These are phyloP conservation scores for Villa cingulata DNA, from an alignment of 2,888 invertebrate species.

Conservation along the genomic window DNA sequence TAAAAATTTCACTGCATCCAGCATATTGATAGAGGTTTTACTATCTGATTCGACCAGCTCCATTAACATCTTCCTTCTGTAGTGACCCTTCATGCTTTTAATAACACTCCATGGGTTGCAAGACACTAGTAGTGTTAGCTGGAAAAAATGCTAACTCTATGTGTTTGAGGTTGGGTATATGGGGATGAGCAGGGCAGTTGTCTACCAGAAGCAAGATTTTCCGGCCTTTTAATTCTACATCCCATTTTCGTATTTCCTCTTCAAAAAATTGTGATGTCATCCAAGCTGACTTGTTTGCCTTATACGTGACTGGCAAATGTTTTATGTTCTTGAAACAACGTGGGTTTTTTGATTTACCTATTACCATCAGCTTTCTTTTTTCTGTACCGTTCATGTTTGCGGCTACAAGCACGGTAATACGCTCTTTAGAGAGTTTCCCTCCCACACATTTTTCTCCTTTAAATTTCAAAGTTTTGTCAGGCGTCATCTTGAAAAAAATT, in stretches of 20 bases:
- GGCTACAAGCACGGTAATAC: slow-evolving; percentile 17
- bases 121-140: no score
- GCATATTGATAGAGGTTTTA: no score
- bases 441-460: slow-evolving; percentile 15
- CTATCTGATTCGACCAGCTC: no score
- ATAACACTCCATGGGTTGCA: no score
- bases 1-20: no score
- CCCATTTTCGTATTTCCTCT: slow-evolving; percentile 7
- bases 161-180: slow-evolving; percentile 10
- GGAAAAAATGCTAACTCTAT: no score
- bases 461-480: not conserved
- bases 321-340: slow-evolving; percentile 16
- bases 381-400: slow-evolving; percentile 18
- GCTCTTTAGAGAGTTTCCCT: slow-evolving; percentile 16
- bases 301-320: not conserved
- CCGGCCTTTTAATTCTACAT: slow-evolving; percentile 13
- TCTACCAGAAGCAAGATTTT: slow-evolving; percentile 19
- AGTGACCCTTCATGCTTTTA: no score
- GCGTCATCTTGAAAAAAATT: slow-evolving; percentile 2
- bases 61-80: no score
- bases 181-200: slow-evolving; percentile 14
- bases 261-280: slow-evolving; percentile 11
- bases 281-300: slow-evolving; percentile 1
- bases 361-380: slow-evolving; percentile 17
- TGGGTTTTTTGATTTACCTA: slow-evolving; percentile 16